These are phyloP conservation scores for Lepilemur septentrionalis DNA, from an alignment of 2,797 vertebrate genomes.

Conservation along the genomic window DNA sequence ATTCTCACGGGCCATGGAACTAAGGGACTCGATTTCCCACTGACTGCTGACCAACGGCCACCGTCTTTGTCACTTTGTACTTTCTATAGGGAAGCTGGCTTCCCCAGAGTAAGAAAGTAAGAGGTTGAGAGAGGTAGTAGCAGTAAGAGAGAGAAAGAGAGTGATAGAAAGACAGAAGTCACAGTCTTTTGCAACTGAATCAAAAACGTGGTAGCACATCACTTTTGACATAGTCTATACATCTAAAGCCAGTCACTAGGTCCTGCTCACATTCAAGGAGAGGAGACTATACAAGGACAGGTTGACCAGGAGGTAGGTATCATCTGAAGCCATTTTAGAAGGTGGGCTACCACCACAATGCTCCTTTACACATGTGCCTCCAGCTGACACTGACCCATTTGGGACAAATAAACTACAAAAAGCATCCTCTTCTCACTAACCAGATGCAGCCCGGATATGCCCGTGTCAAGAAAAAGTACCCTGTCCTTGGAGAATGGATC, in stretches of 20 bases:
- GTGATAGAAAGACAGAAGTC: neutral
- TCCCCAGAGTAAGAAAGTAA: neutral
- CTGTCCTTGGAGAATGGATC: neutral
- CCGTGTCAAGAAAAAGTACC: neutral
- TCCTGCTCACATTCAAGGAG: neutral
- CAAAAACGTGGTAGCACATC: neutral
- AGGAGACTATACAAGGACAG: neutral
- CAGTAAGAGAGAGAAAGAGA: neutral
- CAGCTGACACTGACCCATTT: neutral
- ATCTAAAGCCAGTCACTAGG: neutral
- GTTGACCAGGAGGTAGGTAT: neutral
- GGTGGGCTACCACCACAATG: neutral
- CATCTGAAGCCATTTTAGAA: neutral
- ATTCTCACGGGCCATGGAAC: neutral
- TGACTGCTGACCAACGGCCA: neutral
- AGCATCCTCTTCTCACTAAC: neutral
- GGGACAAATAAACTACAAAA: neutral
- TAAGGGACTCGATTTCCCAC: neutral
- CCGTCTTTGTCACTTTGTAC: neutral
- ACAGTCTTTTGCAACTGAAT: neutral
- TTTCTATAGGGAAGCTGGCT: neutral
- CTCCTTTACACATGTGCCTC: neutral
- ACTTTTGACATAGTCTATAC: neutral
- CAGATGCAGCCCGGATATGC: neutral
- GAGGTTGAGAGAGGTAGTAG: neutral